Evolutionary conservation across 2,797 vertebrate species (phyloP).

Genomic region (Esox masquinongy): DNA sequence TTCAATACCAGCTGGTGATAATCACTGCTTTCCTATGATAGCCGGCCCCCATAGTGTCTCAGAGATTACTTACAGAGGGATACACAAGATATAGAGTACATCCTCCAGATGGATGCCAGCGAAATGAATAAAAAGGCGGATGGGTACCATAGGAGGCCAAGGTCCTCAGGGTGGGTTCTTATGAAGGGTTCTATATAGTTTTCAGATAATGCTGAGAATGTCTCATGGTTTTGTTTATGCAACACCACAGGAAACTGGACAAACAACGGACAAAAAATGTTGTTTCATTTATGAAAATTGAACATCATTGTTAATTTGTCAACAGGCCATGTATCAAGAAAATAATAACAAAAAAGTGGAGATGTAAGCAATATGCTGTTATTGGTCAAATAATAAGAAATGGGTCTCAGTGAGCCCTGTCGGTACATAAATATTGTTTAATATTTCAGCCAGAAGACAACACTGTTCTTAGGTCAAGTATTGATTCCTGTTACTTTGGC

Average conservation of each 20-base stretch:
- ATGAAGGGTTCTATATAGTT: not conserved
- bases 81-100: conserved; percentile 33
- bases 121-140: conserved; percentile 12
- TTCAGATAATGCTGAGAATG: conserved; percentile 23
- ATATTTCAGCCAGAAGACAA: conserved; percentile 62
- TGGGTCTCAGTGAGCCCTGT: conserved; percentile 49
- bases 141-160: not conserved
- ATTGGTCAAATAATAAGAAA: conserved; percentile 59
- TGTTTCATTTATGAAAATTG: conserved; percentile 57
- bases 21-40: conserved; percentile 23
- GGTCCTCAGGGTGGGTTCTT: not conserved
- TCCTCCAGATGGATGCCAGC: conserved; percentile 22
- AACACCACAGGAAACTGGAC: conserved; percentile 36
- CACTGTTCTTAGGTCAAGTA: conserved; percentile 55
- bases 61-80: conserved; percentile 33
- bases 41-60: conserved; percentile 21
- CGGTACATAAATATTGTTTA: conserved; percentile 67
- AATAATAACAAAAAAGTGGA: conserved; percentile 24
- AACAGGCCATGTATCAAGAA: conserved; percentile 39
- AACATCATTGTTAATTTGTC: conserved; percentile 65
- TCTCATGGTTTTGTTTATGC: conserved; percentile 26
- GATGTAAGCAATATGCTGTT: conserved; percentile 48
- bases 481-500: conserved; percentile 58
- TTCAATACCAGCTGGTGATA: conserved; percentile 30
- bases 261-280: conserved; percentile 54